Conservation (phyloP, 1,140 invertebrate genomes). For the Drosophila pseudoananassae region DNA sequence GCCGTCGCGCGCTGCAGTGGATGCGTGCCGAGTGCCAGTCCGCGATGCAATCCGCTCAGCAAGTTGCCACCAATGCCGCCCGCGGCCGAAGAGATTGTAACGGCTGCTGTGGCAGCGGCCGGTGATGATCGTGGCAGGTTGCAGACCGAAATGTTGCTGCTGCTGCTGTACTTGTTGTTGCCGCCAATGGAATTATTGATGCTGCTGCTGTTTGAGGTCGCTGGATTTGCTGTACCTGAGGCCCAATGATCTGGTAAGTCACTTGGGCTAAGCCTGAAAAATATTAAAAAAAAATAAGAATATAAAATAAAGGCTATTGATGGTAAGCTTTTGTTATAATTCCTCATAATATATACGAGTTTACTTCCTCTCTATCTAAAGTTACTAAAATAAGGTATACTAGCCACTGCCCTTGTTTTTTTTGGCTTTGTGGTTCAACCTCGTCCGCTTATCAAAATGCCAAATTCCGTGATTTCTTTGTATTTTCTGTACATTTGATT, state of each 20-base stretch:
- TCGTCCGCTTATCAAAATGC: slow-evolving; percentile 30
- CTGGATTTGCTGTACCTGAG: slow-evolving; percentile 71
- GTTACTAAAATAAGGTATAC: not conserved
- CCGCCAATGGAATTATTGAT: slow-evolving; percentile 19
- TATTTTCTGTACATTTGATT: slow-evolving; percentile 21
- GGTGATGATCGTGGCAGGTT: slow-evolving; percentile 81
- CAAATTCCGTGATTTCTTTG: slow-evolving; percentile 19
- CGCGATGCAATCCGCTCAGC: slow-evolving; percentile 60
- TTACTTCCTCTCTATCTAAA: too few relatives aligned
- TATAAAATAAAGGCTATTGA: too few relatives aligned
- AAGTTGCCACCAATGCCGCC: slow-evolving; percentile 59
- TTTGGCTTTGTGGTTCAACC: slow-evolving; percentile 15
- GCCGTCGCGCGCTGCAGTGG: slow-evolving; percentile 69
- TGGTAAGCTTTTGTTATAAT: too few relatives aligned
- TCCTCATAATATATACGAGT: too few relatives aligned
- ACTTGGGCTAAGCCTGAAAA: slow-evolving; percentile 84
- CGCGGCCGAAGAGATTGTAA: slow-evolving; percentile 69
- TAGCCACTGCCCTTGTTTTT: slow-evolving; percentile 1
- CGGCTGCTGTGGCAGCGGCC: slow-evolving; percentile 81
- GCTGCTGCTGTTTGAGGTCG: slow-evolving; percentile 59
- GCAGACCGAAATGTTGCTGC: slow-evolving; percentile 68
- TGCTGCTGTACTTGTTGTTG: slow-evolving; percentile 42
- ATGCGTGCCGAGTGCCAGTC: slow-evolving; percentile 67
- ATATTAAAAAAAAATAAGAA: not conserved
- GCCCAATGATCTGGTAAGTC: slow-evolving; percentile 84